A percentile compares a stretch with the other conserved stretches of the same genome.
Conservation (phyloP, 2,113 vertebrate genomes). For the Macrotis lagotis region DNA sequence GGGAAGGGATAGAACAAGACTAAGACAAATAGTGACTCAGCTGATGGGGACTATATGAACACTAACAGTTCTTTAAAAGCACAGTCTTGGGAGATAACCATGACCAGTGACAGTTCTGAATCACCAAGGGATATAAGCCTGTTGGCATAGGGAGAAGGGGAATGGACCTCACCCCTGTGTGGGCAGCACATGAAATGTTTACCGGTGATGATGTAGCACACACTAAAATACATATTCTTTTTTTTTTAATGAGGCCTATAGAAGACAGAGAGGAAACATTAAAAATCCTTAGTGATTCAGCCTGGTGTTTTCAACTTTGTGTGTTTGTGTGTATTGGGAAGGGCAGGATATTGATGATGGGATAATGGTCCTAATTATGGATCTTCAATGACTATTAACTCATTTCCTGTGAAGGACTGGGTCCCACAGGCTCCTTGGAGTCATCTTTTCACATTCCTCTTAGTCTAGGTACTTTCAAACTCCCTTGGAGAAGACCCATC, state of each 20-base stretch:
- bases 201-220: background rate
- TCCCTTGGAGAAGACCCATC: background rate
- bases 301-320: background rate
- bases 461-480: background rate
- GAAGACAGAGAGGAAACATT: background rate
- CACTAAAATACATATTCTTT: background rate
- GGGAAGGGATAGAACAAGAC: background rate
- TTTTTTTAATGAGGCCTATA: background rate
- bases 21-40: background rate
- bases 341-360: background rate
- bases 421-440: background rate
- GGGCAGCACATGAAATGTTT: background rate
- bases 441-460: background rate
- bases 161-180: background rate
- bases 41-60: background rate
- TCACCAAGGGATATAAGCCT: background rate
- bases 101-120: background rate
- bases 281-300: background rate
- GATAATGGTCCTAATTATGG: background rate
- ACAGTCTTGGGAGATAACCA: background rate
- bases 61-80: background rate
- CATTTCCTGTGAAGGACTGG: background rate
- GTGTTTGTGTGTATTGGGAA: background rate
- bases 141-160: background rate
- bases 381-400: background rate